Evolutionary conservation across 2,888 invertebrate genomes (phyloP), one percentile per base, ranked within the genome.

Genomic region (Aradus depressus): DNA sequence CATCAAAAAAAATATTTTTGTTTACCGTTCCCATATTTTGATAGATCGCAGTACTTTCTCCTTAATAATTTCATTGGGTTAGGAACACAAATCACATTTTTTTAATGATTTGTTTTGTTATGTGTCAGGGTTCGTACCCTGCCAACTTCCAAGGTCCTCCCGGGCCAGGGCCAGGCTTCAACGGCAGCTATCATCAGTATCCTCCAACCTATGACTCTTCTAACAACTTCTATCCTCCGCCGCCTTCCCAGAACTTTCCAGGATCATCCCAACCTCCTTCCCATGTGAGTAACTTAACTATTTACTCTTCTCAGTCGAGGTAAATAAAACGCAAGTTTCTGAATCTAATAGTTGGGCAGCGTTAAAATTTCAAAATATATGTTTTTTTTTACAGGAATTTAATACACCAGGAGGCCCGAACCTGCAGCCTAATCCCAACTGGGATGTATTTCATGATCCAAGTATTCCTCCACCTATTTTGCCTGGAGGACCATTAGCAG

Each of bases 381-480:
- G 16, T 39, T 18, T 39, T 39, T 42, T 12, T 23, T 42, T 38
- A 3, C 12, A 47, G 47, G 38, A 47, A 23, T 47, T 38, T 47
- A 21, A n/a, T n/a, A 47, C 38, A 14, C 23, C 37, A 22, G 38
- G n/a, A 18, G 26, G 26, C 6, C 47, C 47, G 1, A 26, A 21
- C 12, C 38, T 18, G n/a, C 47, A 34, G 16, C 37, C 47, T 3
- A 6, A 37, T 16, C 4, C 37, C 1, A 47, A 47, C 19, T 47
- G 47, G 47, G 47, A 47, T 19, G 38, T 47, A 28, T 47, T 47
- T 26, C 37, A 37, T 10, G 47, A 47, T 19, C 37, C 47, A n/a
- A 47, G 26, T 1, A 25, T 35, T 10, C 47, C 47, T 19, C 47
- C 47, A 3, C 47, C 47, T 12, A 37, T 42, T 28, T 18, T 42